Base-by-base conservation (phyloP, 2,888 invertebrate species). In the Xiphydria camelus region DNA sequence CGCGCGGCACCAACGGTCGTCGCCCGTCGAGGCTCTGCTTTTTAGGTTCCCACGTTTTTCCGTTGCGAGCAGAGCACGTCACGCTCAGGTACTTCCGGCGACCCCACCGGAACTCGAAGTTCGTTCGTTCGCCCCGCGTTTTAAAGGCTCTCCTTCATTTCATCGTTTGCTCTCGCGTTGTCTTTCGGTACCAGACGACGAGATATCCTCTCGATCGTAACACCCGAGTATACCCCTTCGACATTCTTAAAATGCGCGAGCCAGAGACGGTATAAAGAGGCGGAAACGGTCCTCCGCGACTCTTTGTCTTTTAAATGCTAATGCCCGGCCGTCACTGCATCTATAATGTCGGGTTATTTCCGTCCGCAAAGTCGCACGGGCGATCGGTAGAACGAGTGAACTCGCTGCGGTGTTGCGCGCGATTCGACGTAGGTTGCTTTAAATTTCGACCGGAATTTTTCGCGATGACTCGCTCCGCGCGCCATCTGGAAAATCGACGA, bases 41-140 rank as follows among this genome's bases (percentile, higher is more conserved):
- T 44, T 31, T 4, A 47, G 50, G 69, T 74, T 75, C 75, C 75
- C 75, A 75, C 75, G 74, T 71, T 75, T 75, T 74, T 74, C 74
- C 75, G 74, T 75, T 74, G 66, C n/a, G 64, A 61, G 53, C 53
- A 29, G 39, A 22, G 37, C 18, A 36, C 68, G 73, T 70, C 69
- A 70, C 66, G 70, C 68, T 67, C 55, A 43, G 59, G 52, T 61
- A 70, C 67, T 66, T 70, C 68, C 66, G 69, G 62, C 57, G 66
- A 73, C 73, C 73, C 70, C 71, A 71, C 71, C 70, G 72, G 72
- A 72, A 72, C 70, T 64, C 46, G 55, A 59, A 61, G 57, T 63
- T 55, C 66, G 65, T 66, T 68, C 59, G 55, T 19, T 46, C 10
- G 19, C 21, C 15, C 23, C 5, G 18, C 10, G n/a, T n/a, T n/a